Conservation (phyloP, 2,888 invertebrate genomes). For the Protophormia terraenovae region DNA sequence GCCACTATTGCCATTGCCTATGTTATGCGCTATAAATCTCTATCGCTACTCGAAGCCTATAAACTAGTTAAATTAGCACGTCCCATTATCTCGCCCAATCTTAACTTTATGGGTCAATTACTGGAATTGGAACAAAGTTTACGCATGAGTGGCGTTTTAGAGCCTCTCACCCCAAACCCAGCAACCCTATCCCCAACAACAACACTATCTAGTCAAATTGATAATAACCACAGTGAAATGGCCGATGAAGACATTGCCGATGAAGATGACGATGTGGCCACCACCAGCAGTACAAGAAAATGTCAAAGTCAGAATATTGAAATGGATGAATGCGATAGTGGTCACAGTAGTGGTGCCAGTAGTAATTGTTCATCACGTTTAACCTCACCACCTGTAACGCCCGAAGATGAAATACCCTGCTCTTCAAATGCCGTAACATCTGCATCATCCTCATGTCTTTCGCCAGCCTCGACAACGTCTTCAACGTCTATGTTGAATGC, state of each 20-base stretch:
- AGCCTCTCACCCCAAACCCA: constrained; percentile 73
- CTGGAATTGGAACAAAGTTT: constrained; percentile 90
- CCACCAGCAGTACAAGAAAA: constrained; percentile 63
- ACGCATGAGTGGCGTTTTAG: constrained; percentile 80
- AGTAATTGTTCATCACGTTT: constrained; percentile 77
- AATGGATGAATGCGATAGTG: constrained; percentile 72
- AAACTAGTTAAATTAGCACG: constrained; percentile 92
- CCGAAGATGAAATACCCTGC: constrained; percentile 72
- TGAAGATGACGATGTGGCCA: constrained; percentile 26
- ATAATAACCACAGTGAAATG: constrained; percentile 1
- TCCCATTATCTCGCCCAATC: constrained; percentile 95
- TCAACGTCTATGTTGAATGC: constrained; percentile 69
- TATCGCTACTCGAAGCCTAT: constrained; percentile 93
- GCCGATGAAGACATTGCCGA: constrained; percentile 15
- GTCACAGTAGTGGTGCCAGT: constrained; percentile 66
- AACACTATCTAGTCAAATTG: constrained; percentile 64
- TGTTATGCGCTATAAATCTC: constrained; percentile 92
- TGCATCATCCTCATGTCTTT: constrained; percentile 59
- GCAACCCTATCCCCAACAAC: constrained; percentile 63
- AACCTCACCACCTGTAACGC: constrained; percentile 78
- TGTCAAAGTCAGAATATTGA: constrained; percentile 71
- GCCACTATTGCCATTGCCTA: constrained; percentile 97
- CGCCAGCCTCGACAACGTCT: constrained; percentile 66
- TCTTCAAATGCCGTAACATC: constrained; percentile 71
- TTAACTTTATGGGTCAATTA: constrained; percentile 96